phyloP scores from a whole-genome alignment of 2,888 invertebrate genomes.

The Gortyna flavago region DNA sequence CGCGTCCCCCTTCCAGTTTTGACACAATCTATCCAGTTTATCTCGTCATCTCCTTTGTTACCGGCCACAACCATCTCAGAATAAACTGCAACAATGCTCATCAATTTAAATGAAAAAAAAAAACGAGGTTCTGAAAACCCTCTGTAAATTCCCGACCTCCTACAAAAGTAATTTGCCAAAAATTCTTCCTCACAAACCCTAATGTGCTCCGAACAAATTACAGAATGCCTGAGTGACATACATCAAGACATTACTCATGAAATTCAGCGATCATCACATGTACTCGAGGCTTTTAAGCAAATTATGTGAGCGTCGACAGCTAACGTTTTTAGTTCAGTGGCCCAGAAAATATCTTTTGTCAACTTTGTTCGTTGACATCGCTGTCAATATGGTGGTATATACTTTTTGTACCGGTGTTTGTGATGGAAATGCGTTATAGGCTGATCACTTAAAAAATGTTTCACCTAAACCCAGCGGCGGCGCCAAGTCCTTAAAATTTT shows the following conservation, averaged over 20 bases:
- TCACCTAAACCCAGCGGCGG: no score
- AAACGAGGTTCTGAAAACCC: neutral
- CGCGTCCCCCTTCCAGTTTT: neutral
- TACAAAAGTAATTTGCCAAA: slow-evolving; percentile 48
- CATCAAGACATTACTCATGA: slow-evolving; percentile 56
- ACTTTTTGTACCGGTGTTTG: neutral
- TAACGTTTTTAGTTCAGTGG: slow-evolving; percentile 62
- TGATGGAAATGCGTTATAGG: neutral
- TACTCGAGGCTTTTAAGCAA: slow-evolving; percentile 60
- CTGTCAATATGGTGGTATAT: slow-evolving; percentile 9
- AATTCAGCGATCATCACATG: slow-evolving; percentile 52
- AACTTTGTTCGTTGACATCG: slow-evolving; percentile 27
- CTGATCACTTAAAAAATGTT: no score
- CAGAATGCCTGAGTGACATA: slow-evolving; percentile 45
- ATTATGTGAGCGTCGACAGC: slow-evolving; percentile 51
- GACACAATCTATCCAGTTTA: neutral
- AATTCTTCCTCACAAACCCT: slow-evolving; percentile 18
- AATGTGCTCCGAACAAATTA: slow-evolving; percentile 47
- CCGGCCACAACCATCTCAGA: neutral
- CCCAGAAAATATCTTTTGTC: slow-evolving; percentile 53
- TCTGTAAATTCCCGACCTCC: neutral
- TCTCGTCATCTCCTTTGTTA: neutral
- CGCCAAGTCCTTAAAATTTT: no score
- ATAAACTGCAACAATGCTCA: neutral
- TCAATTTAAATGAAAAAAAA: neutral